Base-by-base conservation (phyloP, 2,113 vertebrate species). In the Clinocottus analis region DNA sequence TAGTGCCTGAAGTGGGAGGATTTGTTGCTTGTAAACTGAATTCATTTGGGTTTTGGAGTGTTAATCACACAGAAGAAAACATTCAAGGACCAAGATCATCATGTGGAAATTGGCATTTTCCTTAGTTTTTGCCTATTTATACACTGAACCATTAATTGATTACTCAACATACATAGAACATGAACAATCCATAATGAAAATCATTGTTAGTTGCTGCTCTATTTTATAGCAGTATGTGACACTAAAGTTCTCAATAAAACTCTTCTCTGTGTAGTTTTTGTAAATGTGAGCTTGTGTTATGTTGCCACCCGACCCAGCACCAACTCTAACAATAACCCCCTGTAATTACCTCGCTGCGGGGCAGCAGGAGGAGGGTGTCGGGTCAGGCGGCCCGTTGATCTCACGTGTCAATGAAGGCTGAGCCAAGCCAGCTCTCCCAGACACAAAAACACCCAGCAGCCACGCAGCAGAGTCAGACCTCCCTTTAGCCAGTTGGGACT, bases 341-440 rank as follows among this genome's bases (percentile, higher is more conserved):
- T 87, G 76, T 89, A 77, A 75, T 84, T 72, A 69, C 29, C 75
- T 75, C 55, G 83, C 89, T 77, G 56, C 74, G 58, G 82, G 89
- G 83, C 82, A 70, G 72, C 78, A 77, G 60, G 51, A 80, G 79
- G 79, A 72, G 82, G 77, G 72, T 83, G 75, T 88, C 33, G 27
- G 86, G 86, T 87, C 84, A 83, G 77, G 85, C 56, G 73, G 75
- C 78, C 63, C n/a, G 29, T 74, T 75, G 56, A 72, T 78, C 79
- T 86, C 89, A 90, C 85, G 74, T 92, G 89, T 89, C 82, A 64
- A 43, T 8, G 76, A 79, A 82, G 72, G 77, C 87, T 81, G 83
- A 60, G 77, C 79, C 63, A 67, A 80, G 70, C 82, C 51, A 76
- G 75, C 76, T 69, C 83, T 65, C 69, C 71, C 70, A 86, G 64